Percentiles rank a stretch among this genome's conserved stretches.
Evolutionary conservation across 1,140 invertebrate species (phyloP).

Genomic region (Acyrthosiphon pisum): DNA sequence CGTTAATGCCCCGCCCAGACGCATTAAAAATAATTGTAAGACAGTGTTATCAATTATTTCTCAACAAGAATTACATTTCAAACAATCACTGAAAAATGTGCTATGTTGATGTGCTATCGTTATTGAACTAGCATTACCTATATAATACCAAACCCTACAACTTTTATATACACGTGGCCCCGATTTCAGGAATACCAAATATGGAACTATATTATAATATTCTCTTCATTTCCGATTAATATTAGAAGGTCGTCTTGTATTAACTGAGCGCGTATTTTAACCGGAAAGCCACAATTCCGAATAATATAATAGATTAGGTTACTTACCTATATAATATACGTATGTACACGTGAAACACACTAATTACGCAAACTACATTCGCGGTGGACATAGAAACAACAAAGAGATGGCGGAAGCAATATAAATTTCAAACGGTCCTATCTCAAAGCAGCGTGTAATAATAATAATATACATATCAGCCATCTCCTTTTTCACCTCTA

Average conservation of each 20-base stretch:
- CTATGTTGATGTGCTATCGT: no score
- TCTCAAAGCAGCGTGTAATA: background rate
- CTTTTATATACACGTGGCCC: background rate
- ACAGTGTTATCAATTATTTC: background rate
- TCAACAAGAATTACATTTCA: background rate
- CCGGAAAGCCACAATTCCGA: background rate
- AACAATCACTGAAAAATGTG: background rate
- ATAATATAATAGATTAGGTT: background rate
- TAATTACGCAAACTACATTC: background rate
- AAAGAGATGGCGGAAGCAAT: conserved; percentile 2
- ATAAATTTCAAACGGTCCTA: background rate
- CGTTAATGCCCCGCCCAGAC: no score
- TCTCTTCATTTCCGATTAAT: background rate
- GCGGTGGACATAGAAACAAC: background rate
- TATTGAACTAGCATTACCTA: background rate
- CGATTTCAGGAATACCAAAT: background rate
- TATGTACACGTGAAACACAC: background rate
- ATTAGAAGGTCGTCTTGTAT: background rate
- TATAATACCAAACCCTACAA: background rate
- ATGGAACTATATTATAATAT: background rate
- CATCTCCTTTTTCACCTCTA: background rate
- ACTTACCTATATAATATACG: background rate
- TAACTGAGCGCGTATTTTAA: background rate
- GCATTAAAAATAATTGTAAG: background rate
- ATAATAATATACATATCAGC: background rate